phyloP scores from a whole-genome alignment of 2,888 invertebrate genomes.

The Pyrocoelia pectoralis region DNA sequence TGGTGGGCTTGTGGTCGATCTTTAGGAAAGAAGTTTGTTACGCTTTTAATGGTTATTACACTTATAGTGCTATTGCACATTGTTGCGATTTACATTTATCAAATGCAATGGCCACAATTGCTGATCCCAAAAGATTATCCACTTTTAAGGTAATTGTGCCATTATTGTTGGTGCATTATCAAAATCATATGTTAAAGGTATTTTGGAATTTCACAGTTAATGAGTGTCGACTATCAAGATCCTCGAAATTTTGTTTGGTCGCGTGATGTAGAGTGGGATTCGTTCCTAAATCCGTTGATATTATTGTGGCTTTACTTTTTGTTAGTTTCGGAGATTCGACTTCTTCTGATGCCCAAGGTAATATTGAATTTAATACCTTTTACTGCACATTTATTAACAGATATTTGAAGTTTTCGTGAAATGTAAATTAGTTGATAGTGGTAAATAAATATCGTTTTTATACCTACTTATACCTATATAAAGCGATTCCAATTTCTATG shows the following conservation, averaged over 20 bases:
- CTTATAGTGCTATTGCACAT: slow-evolving; percentile 81
- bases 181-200: slow-evolving; percentile 65
- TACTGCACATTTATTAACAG: no score
- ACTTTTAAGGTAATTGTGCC: slow-evolving; percentile 73
- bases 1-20: slow-evolving; percentile 87
- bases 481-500: no score
- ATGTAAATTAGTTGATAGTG: no score
- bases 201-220: slow-evolving; percentile 74
- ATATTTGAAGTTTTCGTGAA: neutral
- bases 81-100: slow-evolving; percentile 78
- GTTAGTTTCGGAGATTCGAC: slow-evolving; percentile 78
- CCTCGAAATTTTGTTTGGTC: slow-evolving; percentile 69
- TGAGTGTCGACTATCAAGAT: slow-evolving; percentile 64
- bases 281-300: slow-evolving; percentile 81
- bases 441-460: no score
- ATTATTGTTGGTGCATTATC: neutral
- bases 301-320: slow-evolving; percentile 84
- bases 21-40: slow-evolving; percentile 79
- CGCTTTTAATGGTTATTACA: slow-evolving; percentile 74
- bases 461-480: no score
- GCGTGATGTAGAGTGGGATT: slow-evolving; percentile 74
- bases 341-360: slow-evolving; percentile 65
- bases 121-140: slow-evolving; percentile 66
- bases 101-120: slow-evolving; percentile 80
- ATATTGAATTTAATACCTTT: no score